Percentiles rank a stretch among this genome's conserved stretches.
Evolutionary conservation across 1,140 invertebrate species (phyloP).

Genomic region (Heliconius melpomene): DNA sequence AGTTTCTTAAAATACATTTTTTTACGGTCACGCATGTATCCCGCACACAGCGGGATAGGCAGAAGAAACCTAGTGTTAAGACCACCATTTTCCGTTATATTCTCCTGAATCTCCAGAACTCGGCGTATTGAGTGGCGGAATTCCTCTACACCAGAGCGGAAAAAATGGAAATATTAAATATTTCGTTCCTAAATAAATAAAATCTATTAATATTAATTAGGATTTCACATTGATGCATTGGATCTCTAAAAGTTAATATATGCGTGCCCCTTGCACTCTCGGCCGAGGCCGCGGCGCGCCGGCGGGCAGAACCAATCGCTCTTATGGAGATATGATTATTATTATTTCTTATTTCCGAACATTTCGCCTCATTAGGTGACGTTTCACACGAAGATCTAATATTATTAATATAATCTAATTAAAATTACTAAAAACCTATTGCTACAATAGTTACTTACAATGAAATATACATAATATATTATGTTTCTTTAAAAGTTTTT

Average conservation of each 20-base stretch:
- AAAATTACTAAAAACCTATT: background rate
- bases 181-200: background rate
- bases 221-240: background rate
- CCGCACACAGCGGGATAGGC: too few relatives aligned
- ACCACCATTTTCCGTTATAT: too few relatives aligned
- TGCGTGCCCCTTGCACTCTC: conserved; percentile 22
- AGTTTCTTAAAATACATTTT: too few relatives aligned
- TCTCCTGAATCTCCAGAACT: too few relatives aligned
- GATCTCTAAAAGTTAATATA: conserved; percentile 18
- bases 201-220: background rate
- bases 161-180: too few relatives aligned
- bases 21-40: too few relatives aligned
- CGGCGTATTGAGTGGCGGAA: too few relatives aligned
- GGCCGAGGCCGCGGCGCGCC: conserved; percentile 15
- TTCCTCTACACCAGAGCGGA: too few relatives aligned
- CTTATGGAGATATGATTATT: conserved; percentile 28
- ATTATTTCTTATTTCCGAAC: conserved; percentile 29
- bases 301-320: conserved; percentile 47
- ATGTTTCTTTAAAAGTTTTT: too few relatives aligned
- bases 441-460: too few relatives aligned
- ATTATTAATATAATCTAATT: conserved; percentile 7
- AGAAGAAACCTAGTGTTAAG: too few relatives aligned
- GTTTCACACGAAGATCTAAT: conserved; percentile 35
- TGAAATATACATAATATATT: too few relatives aligned
- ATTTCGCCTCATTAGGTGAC: conserved; percentile 33